phyloP scores from a whole-genome alignment of 1,140 invertebrate species.

The Cydia amplana region DNA sequence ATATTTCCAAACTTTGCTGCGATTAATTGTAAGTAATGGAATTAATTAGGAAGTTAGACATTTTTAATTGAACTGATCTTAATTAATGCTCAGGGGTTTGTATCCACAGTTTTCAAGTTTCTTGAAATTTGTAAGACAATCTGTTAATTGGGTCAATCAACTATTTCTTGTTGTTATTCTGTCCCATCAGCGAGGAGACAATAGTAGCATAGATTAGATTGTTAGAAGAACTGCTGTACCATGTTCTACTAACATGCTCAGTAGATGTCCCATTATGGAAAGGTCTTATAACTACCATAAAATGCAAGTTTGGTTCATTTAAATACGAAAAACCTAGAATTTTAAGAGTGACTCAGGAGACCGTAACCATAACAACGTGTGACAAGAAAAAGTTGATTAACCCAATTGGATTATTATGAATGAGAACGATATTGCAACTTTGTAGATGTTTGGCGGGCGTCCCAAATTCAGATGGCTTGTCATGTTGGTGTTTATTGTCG shows the following conservation, averaged over 20 bases:
- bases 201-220: no score
- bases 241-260: no score
- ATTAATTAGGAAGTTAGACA: conserved; percentile 7
- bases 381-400: no score
- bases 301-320: no score
- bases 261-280: no score
- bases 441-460: neutral
- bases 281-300: no score
- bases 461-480: neutral
- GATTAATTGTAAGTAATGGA: conserved; percentile 19
- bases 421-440: neutral
- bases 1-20: conserved; percentile 3
- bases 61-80: neutral
- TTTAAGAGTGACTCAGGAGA: no score
- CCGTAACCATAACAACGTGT: no score
- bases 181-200: no score
- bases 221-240: no score
- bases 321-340: no score
- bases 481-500: neutral
- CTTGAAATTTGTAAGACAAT: neutral
- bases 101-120: neutral
- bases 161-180: no score
- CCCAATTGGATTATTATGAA: neutral
- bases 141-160: neutral
- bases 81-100: neutral